Evolutionary conservation across 2,113 vertebrate species (phyloP), one percentile per base, ranked within the genome.

Genomic region (Phodopus roborovskii): DNA sequence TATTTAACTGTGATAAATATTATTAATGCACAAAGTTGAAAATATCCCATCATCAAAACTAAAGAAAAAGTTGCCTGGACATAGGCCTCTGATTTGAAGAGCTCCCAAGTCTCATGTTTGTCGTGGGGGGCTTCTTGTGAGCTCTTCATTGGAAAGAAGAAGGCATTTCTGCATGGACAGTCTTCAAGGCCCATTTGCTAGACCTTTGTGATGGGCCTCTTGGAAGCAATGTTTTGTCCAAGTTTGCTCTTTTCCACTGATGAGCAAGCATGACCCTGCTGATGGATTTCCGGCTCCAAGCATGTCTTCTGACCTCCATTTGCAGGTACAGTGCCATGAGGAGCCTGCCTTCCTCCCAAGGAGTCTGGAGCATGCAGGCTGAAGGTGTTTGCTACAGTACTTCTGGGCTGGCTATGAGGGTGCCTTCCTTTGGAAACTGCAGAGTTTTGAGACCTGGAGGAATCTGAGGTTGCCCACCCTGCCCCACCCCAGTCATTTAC

Each of bases 341-440:
- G 88, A 98, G 88, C 62, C 95, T 94, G 64, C 39, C 90, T 89
- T 45, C 12, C 60, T 98, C 71, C 97, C 97, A 97, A 60, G 92
- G 50, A 79, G 92, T 94, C 71, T 86, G 83, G 74, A 95, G 97
- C 53, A 19, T 96, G 97, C 87, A 96, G 96, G 73, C 60, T 97
- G 82, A 98, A 96, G 48, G 97, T 93, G 4, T 22, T 12, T 97
- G 42, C 58, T 83, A 56, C 42, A 98, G 88, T 36, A 95, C 96
- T 81, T 98, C 94, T 88, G 95, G 70, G n/a, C 97, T 73, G 45
- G 78, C 92, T 24, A 3, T 9, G 68, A 90, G 73, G 20, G 91
- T 20, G 62, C 13, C 15, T 16, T 95, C 66, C 58, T 97, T 98
- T 90, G 97, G 89, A 82, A 90, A 86, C 10, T 26, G 79, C 4